Evolutionary conservation across 2,888 invertebrate genomes (phyloP), one percentile per base, ranked within the genome.

Genomic region (Argynnis bischoffii): DNA sequence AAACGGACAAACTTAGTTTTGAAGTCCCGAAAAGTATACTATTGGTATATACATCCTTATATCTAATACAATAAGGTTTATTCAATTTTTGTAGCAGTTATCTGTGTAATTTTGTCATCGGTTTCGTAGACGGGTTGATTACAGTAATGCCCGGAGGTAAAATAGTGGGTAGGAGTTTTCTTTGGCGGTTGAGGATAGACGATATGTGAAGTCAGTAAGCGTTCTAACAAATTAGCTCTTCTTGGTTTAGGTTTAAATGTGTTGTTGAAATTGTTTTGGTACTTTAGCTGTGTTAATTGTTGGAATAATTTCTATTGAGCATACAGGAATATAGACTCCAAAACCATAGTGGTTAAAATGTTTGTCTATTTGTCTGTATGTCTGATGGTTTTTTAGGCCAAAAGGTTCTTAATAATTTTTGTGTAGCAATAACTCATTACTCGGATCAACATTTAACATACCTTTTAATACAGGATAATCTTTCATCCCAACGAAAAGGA

Each of bases 61-160:
- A 5, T 0, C 15, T 0, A 2, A 8, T 15, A 0, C n/a, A 0
- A 18, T 74, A 78, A 59, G 69, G 77, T 66, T 26, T 26, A 69
- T 63, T 72, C 72, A 72, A n/a, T n/a, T 6, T 31, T n/a, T 4
- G 31, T 13, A 16, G 1, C 1, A 16, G 0, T 11, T 48, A n/a
- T 48, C 2, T 48, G 15, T 13, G 6, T 3, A 16, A 13, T 0
- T 48, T 31, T 13, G 13, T 6, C 5, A 26, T 48, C 46, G 63
- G 61, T 69, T 57, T 64, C 18, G 50, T 63, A 69, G 73, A 79
- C 72, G 78, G 80, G 83, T 85, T 85, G 86, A 86, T 87, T 86
- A 87, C 81, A 79, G 82, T 83, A 81, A 86, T 82, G 81, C 75
- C 75, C 75, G 75, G 72, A 82, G 83, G 83, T 84, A 80, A 82